Percentiles rank a stretch among this genome's conserved stretches.
Evolutionary conservation across 2,888 invertebrate species (phyloP).

Genomic region (Acrobasis repandana): DNA sequence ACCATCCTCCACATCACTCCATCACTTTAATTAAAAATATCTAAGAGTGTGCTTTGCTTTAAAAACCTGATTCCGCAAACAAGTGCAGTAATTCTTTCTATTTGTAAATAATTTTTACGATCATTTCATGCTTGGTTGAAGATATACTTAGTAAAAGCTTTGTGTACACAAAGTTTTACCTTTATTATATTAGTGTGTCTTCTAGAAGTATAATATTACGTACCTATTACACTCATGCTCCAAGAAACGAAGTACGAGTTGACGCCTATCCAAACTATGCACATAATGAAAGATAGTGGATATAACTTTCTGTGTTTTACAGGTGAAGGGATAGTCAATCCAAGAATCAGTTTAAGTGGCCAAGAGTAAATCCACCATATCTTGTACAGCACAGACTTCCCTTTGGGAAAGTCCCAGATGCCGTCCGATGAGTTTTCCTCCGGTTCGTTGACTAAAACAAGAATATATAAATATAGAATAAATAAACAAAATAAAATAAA

Average conservation of each 20-base stretch:
- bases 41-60: too few species aligned
- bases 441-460: conserved; percentile 35
- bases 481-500: too few species aligned
- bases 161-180: too few species aligned
- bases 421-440: conserved; percentile 51
- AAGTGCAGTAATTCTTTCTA: too few species aligned
- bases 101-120: too few species aligned
- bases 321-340: conserved; percentile 88
- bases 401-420: conserved; percentile 70
- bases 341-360: conserved; percentile 87
- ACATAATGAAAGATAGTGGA: conserved; percentile 92
- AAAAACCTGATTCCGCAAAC: too few species aligned
- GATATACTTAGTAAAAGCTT: too few species aligned
- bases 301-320: conserved; percentile 84
- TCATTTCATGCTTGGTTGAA: too few species aligned
- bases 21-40: too few species aligned
- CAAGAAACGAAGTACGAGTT: conserved; percentile 95
- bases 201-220: conserved; percentile 17
- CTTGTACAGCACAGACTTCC: conserved; percentile 54
- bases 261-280: conserved; percentile 92
- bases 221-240: conserved; percentile 95
- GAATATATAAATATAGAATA: conserved; percentile 15
- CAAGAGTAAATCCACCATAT: conserved; percentile 87
- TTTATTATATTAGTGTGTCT: too few species aligned
- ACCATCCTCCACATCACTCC: too few species aligned